Evolutionary conservation across 2,113 vertebrate species (phyloP), one percentile per base, ranked within the genome.

Genomic region (Quiscalus mexicanus): DNA sequence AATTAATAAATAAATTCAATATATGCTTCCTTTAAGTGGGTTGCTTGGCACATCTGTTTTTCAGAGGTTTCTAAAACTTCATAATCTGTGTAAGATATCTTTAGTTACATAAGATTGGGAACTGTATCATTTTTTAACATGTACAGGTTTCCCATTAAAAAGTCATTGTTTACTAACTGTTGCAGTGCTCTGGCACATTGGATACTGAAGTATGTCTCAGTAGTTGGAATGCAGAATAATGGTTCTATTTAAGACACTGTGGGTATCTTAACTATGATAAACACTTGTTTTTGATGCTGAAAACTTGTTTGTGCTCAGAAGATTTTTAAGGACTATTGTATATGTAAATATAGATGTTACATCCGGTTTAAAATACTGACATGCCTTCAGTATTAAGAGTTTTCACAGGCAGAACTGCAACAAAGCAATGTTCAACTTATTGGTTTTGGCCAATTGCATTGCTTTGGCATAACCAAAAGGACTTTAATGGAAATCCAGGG

Each of bases 1-100:
- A 90, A 97, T 96, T 90, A 91, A 94, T 91, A 97, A 95, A 83
- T 95, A 93, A 93, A 90, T 92, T 70, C 79, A 84, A 16, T 94
- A 81, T 90, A 90, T 86, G n/a, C 44, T 86, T 90, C 60, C 47
- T 96, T 92, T 92, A 87, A 92, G 73, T 60, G 53, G 21, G 23
- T 90, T 76, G 15, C 39, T 90, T 85, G 76, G 60, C 83, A 87
- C 60, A 71, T 95, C 76, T 94, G 85, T 84, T 96, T 92, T 89
- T 84, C 83, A 89, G 90, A 71, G 60, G 68, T 93, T 90, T 82
- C 85, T 92, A 86, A 92, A 95, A 93, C 90, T 95, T 96, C 73
- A 64, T 90, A 81, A 87, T 86, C 76, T 90, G 44, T 75, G 53
- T 52, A 86, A 90, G 56, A 64, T 93, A 56, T 27, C 68, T 92